Percentiles rank a stretch among this genome's conserved stretches.
Conservation (phyloP, 2,113 vertebrate genomes). For the Serinus canaria region DNA sequence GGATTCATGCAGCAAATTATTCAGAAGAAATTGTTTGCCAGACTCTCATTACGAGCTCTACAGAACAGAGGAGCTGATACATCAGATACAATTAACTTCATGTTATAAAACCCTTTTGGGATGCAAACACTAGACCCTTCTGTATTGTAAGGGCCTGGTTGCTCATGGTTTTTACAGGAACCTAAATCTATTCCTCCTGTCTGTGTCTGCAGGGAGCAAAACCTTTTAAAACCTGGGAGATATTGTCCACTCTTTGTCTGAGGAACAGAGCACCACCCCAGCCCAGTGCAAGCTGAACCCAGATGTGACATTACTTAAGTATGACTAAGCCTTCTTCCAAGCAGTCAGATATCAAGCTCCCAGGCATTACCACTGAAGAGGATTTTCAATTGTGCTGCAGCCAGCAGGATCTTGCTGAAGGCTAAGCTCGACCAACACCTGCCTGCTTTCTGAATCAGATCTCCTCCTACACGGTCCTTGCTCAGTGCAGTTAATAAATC, state of each 20-base stretch:
- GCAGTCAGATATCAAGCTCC: background rate
- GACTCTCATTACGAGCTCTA: constrained; percentile 13
- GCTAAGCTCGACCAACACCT: background rate
- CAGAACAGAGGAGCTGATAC: constrained; percentile 8
- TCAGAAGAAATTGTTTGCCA: constrained; percentile 25
- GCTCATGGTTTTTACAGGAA: background rate
- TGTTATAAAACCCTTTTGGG: constrained; percentile 8
- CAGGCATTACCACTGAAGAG: background rate
- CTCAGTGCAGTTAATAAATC: background rate
- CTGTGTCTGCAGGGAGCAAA: background rate
- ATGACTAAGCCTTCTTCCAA: background rate
- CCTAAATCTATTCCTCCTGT: background rate
- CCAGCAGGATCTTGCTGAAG: background rate
- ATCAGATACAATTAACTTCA: constrained; percentile 40
- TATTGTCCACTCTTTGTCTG: background rate
- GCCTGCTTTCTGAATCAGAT: background rate
- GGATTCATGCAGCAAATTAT: constrained; percentile 47
- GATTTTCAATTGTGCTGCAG: background rate
- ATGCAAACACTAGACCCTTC: background rate
- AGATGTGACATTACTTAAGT: background rate
- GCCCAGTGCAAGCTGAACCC: background rate
- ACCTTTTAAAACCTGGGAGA: background rate
- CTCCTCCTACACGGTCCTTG: background rate
- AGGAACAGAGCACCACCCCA: background rate
- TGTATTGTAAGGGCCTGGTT: background rate